Percentiles rank a stretch among this genome's conserved stretches.
Evolutionary conservation across 1,140 invertebrate species (phyloP).

Genomic region (Dendroctonus valens): DNA sequence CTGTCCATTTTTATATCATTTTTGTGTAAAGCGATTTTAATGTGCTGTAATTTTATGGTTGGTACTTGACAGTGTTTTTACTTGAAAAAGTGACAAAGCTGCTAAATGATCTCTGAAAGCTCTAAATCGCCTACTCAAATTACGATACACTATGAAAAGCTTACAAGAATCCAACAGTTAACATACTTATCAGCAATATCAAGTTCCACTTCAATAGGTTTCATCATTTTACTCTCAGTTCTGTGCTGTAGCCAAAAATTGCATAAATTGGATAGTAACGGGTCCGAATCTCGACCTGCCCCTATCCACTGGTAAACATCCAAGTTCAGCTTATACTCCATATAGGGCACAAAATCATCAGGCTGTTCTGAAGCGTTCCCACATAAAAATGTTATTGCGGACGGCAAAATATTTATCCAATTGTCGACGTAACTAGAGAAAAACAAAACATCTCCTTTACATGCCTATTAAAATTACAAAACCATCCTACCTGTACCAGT

Average conservation of each 20-base stretch:
- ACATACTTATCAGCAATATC: slow-evolving; percentile 46
- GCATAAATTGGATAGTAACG: slow-evolving; percentile 71
- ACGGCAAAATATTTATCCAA: slow-evolving; percentile 76
- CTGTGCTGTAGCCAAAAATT: slow-evolving; percentile 69
- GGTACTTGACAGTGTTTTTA: too few species aligned
- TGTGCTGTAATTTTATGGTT: background rate
- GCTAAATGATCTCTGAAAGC: too few species aligned
- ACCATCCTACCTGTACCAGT: slow-evolving; percentile 60
- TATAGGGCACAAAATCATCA: slow-evolving; percentile 88
- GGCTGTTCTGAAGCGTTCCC: slow-evolving; percentile 81
- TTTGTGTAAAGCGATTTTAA: too few species aligned
- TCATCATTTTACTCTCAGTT: slow-evolving; percentile 50
- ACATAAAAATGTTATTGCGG: slow-evolving; percentile 82
- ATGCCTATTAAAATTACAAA: background rate
- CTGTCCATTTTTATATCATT: too few species aligned
- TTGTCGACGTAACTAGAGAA: slow-evolving; percentile 58
- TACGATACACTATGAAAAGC: too few species aligned
- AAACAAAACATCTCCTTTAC: background rate
- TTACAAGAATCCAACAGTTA: too few species aligned
- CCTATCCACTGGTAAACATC: slow-evolving; percentile 92
- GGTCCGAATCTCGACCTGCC: slow-evolving; percentile 87
- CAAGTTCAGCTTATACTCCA: slow-evolving; percentile 79
- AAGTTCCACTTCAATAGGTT: slow-evolving; percentile 44
- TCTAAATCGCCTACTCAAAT: too few species aligned
- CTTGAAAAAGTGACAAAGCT: too few species aligned